Percentiles rank a stretch among this genome's conserved stretches.
phyloP scores from a whole-genome alignment of 1,140 invertebrate species.

The Dendroctonus ponderosae region DNA sequence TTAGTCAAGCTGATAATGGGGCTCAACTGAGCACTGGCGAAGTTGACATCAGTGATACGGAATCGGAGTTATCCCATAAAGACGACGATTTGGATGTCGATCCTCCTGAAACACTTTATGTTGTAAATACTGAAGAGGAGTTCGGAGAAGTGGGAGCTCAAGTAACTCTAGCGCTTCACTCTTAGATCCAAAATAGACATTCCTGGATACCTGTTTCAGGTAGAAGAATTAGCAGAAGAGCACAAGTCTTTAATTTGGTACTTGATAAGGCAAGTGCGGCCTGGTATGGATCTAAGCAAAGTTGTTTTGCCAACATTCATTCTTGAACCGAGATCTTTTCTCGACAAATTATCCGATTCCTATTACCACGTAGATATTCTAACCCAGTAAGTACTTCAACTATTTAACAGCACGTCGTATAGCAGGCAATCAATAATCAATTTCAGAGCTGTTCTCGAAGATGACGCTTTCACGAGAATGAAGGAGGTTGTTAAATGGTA shows the following conservation, averaged over 20 bases:
- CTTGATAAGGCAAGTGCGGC: slow-evolving; percentile 89
- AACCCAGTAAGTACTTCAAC: slow-evolving; percentile 19
- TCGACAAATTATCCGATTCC: slow-evolving; percentile 90
- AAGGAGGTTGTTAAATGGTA: slow-evolving; percentile 89
- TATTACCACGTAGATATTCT: slow-evolving; percentile 92
- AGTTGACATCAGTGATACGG: slow-evolving; percentile 52
- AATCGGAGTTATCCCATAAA: slow-evolving; percentile 57
- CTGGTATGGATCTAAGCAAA: slow-evolving; percentile 95
- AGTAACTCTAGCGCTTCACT: not conserved
- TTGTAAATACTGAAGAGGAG: slow-evolving; percentile 65
- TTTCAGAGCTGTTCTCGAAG: slow-evolving; percentile 76
- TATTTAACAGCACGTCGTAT: not conserved
- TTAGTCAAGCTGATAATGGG: slow-evolving; percentile 47
- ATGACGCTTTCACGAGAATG: slow-evolving; percentile 89
- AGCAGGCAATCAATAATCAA: not conserved
- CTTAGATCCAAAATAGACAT: not conserved
- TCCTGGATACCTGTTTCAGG: slow-evolving; percentile 70
- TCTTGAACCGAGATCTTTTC: slow-evolving; percentile 86
- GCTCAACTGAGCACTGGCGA: slow-evolving; percentile 50
- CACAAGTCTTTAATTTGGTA: slow-evolving; percentile 95
- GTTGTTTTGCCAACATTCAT: slow-evolving; percentile 90
- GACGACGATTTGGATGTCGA: slow-evolving; percentile 53
- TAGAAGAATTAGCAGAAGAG: slow-evolving; percentile 89
- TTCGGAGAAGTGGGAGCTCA: slow-evolving; percentile 62
- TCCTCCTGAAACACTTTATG: slow-evolving; percentile 62